Conservation (phyloP, 1,140 invertebrate genomes). For the Drosophila kikkawai region DNA sequence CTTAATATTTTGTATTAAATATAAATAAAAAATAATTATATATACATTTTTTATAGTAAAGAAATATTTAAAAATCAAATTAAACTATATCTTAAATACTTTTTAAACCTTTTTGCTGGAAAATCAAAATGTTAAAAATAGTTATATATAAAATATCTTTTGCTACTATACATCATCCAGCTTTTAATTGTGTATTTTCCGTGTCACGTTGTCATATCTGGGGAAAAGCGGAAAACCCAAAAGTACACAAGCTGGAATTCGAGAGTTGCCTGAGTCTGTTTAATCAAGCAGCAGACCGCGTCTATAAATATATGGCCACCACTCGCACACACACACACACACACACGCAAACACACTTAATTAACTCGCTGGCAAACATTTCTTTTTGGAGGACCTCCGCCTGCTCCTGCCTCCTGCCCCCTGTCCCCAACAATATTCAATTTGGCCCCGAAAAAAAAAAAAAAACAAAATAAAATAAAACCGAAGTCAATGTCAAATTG, state of each 20-base stretch:
- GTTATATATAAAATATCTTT: too few relatives aligned
- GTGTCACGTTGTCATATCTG: not conserved
- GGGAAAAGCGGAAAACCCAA: not conserved
- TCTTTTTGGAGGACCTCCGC: conserved; percentile 1
- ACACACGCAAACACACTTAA: conserved; percentile 45
- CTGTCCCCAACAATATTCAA: conserved; percentile 30
- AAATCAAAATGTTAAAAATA: not conserved
- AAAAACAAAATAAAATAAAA: not conserved
- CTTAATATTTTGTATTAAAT: not conserved
- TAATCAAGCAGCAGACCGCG: conserved; percentile 52
- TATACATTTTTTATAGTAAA: too few relatives aligned
- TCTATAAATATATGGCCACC: conserved; percentile 48
- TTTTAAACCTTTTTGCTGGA: not conserved
- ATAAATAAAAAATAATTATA: not conserved
- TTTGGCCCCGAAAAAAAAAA: conserved; percentile 6
- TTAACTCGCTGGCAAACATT: conserved; percentile 42
- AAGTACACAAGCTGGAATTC: conserved; percentile 18
- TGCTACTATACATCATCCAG: not conserved
- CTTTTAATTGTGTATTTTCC: not conserved
- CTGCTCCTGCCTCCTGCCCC: not conserved
- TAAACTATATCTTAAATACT: too few relatives aligned
- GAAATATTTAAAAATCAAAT: too few relatives aligned
- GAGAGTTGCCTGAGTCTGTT: conserved; percentile 15
- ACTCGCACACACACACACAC: not conserved
- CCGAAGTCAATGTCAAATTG: conserved; percentile 49